Base-by-base conservation (phyloP, 2,113 vertebrate genomes). In the Neopipo cinnamomea region DNA sequence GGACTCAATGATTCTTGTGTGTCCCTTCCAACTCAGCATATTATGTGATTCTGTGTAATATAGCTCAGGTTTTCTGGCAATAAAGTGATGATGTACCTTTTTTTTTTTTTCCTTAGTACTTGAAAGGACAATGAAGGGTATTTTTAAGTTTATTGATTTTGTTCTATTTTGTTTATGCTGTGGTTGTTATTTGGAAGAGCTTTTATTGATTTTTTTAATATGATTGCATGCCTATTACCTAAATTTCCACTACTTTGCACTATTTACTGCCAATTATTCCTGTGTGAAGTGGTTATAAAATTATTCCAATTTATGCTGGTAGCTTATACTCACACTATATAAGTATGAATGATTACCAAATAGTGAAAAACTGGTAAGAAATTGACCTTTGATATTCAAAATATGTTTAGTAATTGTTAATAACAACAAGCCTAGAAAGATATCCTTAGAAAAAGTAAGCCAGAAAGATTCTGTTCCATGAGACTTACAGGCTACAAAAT, bases 61-160 rank as follows among this genome's bases (percentile, higher is more conserved):
- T 8, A 91, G 8, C 8, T 84, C 4, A 35, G 6, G 8, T 62
- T 93, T 92, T 84, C 73, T 82, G 31, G 13, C 31, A 61, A 7
- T 42, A 24, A 61, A 56, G 2, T 6, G 27, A 33, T 75, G 15
- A 65, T 39, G 14, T 7, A 56, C 13, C 15, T 66, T 53, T 73
- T 12, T 30, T 71, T 53, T 77, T 12, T 31, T 71, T 15, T 15
- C 41, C 87, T 78, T 82, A 73, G 25, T 6, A 33, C 8, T 87
- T 89, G 50, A 68, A 76, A 94, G 63, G 53, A 87, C 61, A 80
- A 17, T 28, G 55, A 90, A 95, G 68, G 41, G 6, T 62, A 90
- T 17, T 62, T 93, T 86, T 30, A 89, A 78, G 27, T 62, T 82
- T 88, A 95, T 94, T 82, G 85, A 93, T 93, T 96, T 91, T 85